Evolutionary conservation across 2,113 vertebrate species (phyloP).

Genomic region (Noctilio leporinus): DNA sequence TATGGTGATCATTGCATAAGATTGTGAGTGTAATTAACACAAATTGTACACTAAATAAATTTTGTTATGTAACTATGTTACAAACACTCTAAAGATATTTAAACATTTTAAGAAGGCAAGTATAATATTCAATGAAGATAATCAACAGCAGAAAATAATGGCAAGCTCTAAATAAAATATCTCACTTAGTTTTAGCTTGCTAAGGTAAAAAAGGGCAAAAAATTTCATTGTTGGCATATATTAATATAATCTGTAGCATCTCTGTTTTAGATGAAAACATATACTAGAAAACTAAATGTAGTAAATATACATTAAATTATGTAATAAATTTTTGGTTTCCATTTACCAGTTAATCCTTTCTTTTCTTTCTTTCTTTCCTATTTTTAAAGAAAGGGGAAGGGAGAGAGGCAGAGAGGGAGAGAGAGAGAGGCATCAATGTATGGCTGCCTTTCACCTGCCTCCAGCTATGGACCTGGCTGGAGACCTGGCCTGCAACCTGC

Average conservation of each 20-base stretch:
- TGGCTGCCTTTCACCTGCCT: too few relatives aligned
- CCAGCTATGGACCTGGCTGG: too few relatives aligned
- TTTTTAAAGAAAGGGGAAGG: too few relatives aligned
- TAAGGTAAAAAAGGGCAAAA: not conserved
- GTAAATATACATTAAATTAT: not conserved
- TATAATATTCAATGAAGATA: not conserved
- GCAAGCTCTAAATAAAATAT: not conserved
- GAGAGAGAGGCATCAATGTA: too few relatives aligned
- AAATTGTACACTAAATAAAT: not conserved
- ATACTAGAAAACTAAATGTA: not conserved
- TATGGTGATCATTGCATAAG: not conserved
- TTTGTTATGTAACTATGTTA: not conserved
- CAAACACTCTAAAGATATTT: not conserved
- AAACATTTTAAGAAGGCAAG: conserved; percentile 32
- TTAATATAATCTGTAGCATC: not conserved
- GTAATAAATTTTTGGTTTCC: not conserved
- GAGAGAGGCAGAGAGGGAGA: too few relatives aligned
- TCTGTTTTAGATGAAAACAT: not conserved
- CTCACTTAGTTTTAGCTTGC: not conserved
- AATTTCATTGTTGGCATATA: not conserved
- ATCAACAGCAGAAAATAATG: not conserved
- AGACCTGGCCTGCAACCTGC: too few relatives aligned
- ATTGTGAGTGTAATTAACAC: not conserved
- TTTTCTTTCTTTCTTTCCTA: too few relatives aligned
- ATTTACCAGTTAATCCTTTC: too few relatives aligned